These are phyloP conservation scores for Anoplius nigerrimus DNA, from an alignment of 2,888 invertebrate species.

Conservation along the genomic window DNA sequence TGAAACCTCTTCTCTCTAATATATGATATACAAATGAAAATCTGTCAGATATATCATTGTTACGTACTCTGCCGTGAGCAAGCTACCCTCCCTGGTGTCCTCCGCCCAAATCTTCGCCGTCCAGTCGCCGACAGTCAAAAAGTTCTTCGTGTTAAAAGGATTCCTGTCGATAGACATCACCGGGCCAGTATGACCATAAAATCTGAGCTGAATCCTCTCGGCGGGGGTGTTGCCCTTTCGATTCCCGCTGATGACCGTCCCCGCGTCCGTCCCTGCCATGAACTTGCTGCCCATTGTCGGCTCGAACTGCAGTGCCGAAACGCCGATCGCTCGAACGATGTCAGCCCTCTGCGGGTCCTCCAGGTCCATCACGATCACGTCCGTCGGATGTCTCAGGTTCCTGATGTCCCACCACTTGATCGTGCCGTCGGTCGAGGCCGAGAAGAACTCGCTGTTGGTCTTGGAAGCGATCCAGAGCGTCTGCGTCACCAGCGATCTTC, in stretches of 20 bases:
- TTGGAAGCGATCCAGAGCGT: constrained; percentile 95
- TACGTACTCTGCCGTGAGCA: constrained; percentile 87
- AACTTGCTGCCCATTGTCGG: constrained; percentile 88
- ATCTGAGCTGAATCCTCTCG: constrained; percentile 81
- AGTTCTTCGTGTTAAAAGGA: constrained; percentile 93
- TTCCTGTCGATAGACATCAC: constrained; percentile 91
- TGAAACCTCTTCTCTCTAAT: too few relatives aligned
- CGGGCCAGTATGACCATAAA: constrained; percentile 84
- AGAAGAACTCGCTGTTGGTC: constrained; percentile 94
- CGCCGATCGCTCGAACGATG: constrained; percentile 81
- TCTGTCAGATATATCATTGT: too few relatives aligned
- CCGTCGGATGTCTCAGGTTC: constrained; percentile 83
- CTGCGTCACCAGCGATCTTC: constrained; percentile 55
- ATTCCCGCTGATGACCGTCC: constrained; percentile 80
- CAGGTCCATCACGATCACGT: constrained; percentile 83
- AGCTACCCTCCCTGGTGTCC: constrained; percentile 92
- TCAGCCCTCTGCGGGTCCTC: constrained; percentile 79
- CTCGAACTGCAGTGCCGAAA: constrained; percentile 87
- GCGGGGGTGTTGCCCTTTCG: constrained; percentile 82
- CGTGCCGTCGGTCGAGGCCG: constrained; percentile 92
- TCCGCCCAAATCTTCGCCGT: constrained; percentile 95
- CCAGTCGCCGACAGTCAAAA: constrained; percentile 95
- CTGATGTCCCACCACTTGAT: constrained; percentile 92
- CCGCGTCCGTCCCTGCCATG: constrained; percentile 83
- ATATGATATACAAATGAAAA: too few relatives aligned